Evolutionary conservation across 1,140 invertebrate genomes (phyloP), one percentile per base, ranked within the genome.

Genomic region (Ips nitidus): DNA sequence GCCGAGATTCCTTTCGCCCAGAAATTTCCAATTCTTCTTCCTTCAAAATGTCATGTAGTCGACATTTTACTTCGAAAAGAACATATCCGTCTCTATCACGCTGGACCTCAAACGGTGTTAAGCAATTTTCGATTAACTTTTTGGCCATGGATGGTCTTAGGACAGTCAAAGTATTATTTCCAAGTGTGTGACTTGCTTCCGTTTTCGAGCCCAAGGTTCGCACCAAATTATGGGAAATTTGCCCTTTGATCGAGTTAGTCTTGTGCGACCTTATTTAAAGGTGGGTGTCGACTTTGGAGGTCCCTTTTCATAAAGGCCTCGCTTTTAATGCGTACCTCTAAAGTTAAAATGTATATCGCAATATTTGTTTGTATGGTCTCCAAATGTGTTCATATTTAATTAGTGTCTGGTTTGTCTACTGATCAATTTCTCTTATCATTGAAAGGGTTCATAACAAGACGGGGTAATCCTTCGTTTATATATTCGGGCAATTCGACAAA

Each of bases 361-460:
- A 6, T 84, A 5, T 82, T 82, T 57, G 77, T 79, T 0, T 82
- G 81, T 53, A 45, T 73, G 45, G 75, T 63, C 52, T 78, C 75
- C 2, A 73, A 82, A 61, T 82, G 81, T 0, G 72, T 84, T 1
- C 82, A 85, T 66, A 6, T 84, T 2, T 82, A 84, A 63, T 37
- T 81, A 0, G 79, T 75, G 0, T 71, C 72, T 6, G 75, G 73
- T 1, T 61, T 84, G 2, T 66, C 74, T 3, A 80, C 81, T 0
- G 74, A 80, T 40, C 73, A 75, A 0, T 82, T 82, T 58, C 57
- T 83, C n/a, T 74, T 74, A 52, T 73, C 75, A 36, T 56, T 84
- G 1, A 52, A 78, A 36, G 57, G 81, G 45, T 81, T 84, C 70
- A 75, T 83, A 8, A 73, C 78, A 8, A 63, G 80, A 45, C 64